Evolutionary conservation across 2,797 vertebrate species (phyloP).

Genomic region (Vultur gryphus): DNA sequence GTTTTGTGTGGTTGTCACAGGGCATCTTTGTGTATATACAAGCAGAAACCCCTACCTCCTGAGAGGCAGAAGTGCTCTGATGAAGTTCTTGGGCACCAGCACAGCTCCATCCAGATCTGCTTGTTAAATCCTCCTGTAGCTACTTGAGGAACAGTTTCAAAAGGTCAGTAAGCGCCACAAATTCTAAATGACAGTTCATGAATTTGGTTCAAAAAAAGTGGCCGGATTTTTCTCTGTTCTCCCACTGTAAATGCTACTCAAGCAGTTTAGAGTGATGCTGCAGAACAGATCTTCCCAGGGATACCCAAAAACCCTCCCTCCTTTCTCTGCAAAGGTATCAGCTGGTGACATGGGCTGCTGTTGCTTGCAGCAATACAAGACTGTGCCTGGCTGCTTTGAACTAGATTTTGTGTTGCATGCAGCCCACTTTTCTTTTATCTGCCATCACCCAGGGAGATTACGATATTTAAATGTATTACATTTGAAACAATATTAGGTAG

Average conservation of each 20-base stretch:
- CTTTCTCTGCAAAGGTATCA: background rate
- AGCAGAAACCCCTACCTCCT: background rate
- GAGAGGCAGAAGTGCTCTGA: background rate
- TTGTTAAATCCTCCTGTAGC: background rate
- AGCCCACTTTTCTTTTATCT: background rate
- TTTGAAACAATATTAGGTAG: background rate
- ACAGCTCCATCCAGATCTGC: background rate
- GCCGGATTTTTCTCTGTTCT: background rate
- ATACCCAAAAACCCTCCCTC: background rate
- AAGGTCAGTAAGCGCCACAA: background rate
- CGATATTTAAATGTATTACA: background rate
- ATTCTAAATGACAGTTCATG: background rate
- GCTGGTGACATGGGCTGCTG: background rate
- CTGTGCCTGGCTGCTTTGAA: background rate
- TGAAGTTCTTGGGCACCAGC: background rate
- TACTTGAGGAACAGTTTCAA: background rate
- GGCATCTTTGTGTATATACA: background rate
- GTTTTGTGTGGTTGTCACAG: background rate
- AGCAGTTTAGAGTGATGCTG: background rate
- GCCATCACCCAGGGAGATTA: background rate
- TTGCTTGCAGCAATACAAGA: background rate
- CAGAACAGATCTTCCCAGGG: background rate
- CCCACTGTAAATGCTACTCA: background rate
- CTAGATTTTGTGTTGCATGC: background rate
- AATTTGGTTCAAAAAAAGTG: background rate